Evolutionary conservation across 1,140 invertebrate species (phyloP).

Genomic region (Drosophila asahinai): DNA sequence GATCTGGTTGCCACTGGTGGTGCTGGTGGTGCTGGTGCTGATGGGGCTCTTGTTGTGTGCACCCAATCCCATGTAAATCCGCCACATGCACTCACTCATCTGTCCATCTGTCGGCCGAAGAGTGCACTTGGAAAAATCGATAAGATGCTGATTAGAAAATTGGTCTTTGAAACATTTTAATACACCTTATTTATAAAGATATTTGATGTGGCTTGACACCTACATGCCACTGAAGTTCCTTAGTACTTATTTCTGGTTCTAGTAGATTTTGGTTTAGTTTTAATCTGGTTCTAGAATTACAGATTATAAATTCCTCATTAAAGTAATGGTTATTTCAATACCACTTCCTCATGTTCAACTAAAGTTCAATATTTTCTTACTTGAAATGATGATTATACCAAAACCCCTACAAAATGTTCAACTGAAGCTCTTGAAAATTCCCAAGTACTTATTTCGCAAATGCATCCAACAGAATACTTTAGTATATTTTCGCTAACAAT

Average conservation of each 20-base stretch:
- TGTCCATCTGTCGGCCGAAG: conserved; percentile 42
- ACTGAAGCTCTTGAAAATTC: neutral
- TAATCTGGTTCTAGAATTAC: no score
- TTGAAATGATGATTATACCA: no score
- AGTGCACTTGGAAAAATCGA: conserved; percentile 20
- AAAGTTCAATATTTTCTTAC: no score
- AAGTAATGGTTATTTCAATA: no score
- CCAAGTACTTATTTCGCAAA: neutral
- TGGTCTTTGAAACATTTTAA: neutral
- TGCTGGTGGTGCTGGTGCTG: conserved; percentile 12
- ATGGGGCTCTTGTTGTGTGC: conserved; percentile 23
- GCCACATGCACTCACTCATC: conserved; percentile 69
- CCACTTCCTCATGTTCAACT: no score
- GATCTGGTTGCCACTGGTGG: conserved; percentile 20
- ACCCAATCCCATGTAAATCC: conserved; percentile 52
- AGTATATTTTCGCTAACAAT: neutral
- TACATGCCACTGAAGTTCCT: neutral
- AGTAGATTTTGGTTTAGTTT: no score
- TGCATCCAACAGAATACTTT: no score
- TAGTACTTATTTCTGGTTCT: no score
- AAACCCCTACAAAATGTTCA: no score
- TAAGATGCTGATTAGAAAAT: neutral
- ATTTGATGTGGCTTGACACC: no score
- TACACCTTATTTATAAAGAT: neutral
- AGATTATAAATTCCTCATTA: no score